Percentiles rank a stretch among this genome's conserved stretches.
Evolutionary conservation across 2,888 invertebrate genomes (phyloP).

Genomic region (Serrognathus titanus): DNA sequence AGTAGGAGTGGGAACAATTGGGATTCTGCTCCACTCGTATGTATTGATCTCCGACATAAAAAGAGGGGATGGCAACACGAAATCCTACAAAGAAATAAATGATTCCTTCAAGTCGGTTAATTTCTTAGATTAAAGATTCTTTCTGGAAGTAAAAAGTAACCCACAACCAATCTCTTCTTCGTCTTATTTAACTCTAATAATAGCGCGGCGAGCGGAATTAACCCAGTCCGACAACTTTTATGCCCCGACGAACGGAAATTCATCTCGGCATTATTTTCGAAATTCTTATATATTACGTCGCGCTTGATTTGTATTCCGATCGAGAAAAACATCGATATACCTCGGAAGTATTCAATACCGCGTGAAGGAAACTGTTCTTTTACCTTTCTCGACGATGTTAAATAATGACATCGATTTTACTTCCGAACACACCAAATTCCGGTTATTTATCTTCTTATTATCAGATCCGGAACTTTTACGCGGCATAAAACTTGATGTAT

Average conservation of each 20-base stretch:
- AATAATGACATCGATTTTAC: constrained; percentile 30
- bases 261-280: constrained; percentile 4
- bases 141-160: constrained; percentile 9
- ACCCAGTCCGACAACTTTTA: constrained; percentile 7
- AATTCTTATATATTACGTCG: constrained; percentile 4
- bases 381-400: constrained; percentile 22
- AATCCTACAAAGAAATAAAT: constrained; percentile 26
- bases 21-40: constrained; percentile 25
- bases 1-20: constrained; percentile 28
- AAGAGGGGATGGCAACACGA: constrained; percentile 23
- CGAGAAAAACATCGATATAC: constrained; percentile 6
- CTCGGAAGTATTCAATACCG: constrained; percentile 17
- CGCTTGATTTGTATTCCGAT: constrained; percentile 9
- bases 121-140: constrained; percentile 26
- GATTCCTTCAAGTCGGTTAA: constrained; percentile 25
- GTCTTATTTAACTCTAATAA: no score
- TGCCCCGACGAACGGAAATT: not conserved
- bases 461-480: constrained; percentile 15
- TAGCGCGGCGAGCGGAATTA: not conserved
- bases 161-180: not conserved
- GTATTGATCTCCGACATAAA: constrained; percentile 28
- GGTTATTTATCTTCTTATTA: constrained; percentile 28
- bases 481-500: not conserved
- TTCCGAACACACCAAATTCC: constrained; percentile 28
- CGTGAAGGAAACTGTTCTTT: constrained; percentile 17